A percentile compares a stretch with the other conserved stretches of the same genome.
Conservation (phyloP, 2,888 invertebrate genomes). For the Formica aserva region DNA sequence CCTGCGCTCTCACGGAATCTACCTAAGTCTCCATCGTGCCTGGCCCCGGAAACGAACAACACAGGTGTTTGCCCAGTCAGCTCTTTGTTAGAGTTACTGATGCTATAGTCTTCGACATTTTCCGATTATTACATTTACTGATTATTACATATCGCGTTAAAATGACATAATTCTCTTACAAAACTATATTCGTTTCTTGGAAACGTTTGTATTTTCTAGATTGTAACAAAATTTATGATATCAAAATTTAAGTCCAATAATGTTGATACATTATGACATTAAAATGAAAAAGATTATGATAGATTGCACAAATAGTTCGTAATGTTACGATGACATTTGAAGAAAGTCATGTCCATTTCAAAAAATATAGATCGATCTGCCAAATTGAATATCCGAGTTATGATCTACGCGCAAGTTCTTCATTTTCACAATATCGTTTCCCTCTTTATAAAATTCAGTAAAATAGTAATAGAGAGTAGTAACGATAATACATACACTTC, state of each 20-base stretch:
- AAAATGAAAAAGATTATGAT: neutral
- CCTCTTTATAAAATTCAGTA: neutral
- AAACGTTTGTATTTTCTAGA: neutral
- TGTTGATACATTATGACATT: neutral
- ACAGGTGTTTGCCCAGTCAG: slow-evolving; percentile 37
- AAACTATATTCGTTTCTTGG: neutral
- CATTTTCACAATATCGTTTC: neutral
- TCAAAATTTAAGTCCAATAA: neutral
- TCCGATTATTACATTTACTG: slow-evolving; percentile 25
- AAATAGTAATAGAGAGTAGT: neutral
- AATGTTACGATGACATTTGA: neutral
- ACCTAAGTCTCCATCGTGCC: neutral
- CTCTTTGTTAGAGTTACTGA: slow-evolving; percentile 43
- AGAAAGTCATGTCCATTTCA: neutral
- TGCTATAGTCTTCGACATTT: slow-evolving; percentile 37
- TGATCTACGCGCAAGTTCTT: neutral
- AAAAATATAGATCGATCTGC: neutral
- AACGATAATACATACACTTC: neutral
- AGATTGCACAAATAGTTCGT: neutral
- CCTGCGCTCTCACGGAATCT: slow-evolving; percentile 21
- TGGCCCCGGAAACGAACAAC: slow-evolving; percentile 43
- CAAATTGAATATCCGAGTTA: neutral
- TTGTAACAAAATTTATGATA: neutral
- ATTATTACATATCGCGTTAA: neutral
- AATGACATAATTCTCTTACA: neutral